phyloP scores from a whole-genome alignment of 1,140 invertebrate species.

The Drosophila nannoptera region DNA sequence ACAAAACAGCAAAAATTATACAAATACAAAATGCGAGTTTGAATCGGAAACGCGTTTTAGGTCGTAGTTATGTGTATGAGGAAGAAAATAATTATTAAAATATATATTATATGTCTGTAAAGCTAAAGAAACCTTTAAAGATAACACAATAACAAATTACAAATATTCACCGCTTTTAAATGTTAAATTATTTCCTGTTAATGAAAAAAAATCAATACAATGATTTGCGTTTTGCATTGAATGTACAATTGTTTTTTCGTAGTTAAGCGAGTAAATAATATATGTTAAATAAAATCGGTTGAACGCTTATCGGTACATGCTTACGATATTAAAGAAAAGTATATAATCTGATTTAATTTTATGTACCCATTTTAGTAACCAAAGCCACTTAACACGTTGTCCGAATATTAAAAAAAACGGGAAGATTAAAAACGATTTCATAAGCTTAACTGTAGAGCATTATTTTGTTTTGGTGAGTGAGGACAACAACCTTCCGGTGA shows the following conservation, averaged over 20 bases:
- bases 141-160: conserved; percentile 39
- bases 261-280: conserved; percentile 33
- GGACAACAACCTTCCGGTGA: neutral
- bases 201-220: conserved; percentile 35
- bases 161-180: conserved; percentile 69
- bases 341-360: conserved; percentile 26
- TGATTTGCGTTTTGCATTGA: conserved; percentile 63
- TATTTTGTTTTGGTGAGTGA: neutral
- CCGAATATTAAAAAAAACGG: conserved; percentile 4
- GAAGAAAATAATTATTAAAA: conserved; percentile 44
- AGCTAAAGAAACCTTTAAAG: conserved; percentile 39
- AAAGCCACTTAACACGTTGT: neutral
- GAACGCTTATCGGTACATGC: conserved; percentile 32
- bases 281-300: conserved; percentile 34
- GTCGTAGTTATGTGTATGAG: conserved; percentile 46
- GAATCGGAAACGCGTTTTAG: conserved; percentile 39
- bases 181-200: conserved; percentile 70
- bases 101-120: conserved; percentile 48
- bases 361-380: conserved; percentile 1
- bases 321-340: conserved; percentile 30
- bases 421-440: neutral
- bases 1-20: conserved; percentile 35
- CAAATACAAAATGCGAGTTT: conserved; percentile 29
- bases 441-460: neutral
- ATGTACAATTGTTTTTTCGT: conserved; percentile 49